A percentile compares a stretch with the other conserved stretches of the same genome.
Conservation (phyloP, 2,888 invertebrate species). For the Calameuta filiformis region DNA sequence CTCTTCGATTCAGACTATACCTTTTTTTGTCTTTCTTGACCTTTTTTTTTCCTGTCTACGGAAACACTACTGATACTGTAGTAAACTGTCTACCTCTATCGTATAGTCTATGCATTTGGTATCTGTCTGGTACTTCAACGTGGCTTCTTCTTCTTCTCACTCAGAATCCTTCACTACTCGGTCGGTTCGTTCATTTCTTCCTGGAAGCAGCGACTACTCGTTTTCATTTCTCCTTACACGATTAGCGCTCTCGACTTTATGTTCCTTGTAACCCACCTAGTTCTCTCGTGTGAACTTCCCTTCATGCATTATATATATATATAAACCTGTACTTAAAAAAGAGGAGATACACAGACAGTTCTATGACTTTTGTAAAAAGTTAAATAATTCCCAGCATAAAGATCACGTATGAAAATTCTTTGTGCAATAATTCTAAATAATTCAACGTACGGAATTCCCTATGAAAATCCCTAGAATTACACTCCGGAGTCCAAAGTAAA, state of each 20-base stretch:
- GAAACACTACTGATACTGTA: background rate
- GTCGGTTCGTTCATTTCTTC: conserved; percentile 44
- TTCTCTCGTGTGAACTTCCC: background rate
- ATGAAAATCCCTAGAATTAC: background rate
- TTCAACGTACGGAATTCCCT: background rate
- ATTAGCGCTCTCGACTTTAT: conserved; percentile 43
- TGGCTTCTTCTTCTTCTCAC: conserved; percentile 8
- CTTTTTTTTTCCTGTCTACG: background rate
- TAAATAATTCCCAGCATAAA: background rate
- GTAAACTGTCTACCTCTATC: background rate
- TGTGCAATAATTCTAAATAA: background rate
- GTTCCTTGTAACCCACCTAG: background rate
- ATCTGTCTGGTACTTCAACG: background rate
- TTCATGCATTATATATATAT: background rate
- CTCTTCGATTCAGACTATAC: background rate
- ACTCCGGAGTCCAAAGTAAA: background rate
- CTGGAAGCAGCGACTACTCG: conserved; percentile 52
- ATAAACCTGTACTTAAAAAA: background rate
- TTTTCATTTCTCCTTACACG: conserved; percentile 62
- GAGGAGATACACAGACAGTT: no score
- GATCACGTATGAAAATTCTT: background rate
- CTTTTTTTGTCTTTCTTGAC: background rate
- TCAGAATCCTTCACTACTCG: conserved; percentile 22
- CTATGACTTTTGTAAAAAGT: no score
- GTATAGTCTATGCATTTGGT: background rate